Evolutionary conservation across 2,797 vertebrate species (phyloP), one percentile per base, ranked within the genome.

Genomic region (Fratercula arctica): DNA sequence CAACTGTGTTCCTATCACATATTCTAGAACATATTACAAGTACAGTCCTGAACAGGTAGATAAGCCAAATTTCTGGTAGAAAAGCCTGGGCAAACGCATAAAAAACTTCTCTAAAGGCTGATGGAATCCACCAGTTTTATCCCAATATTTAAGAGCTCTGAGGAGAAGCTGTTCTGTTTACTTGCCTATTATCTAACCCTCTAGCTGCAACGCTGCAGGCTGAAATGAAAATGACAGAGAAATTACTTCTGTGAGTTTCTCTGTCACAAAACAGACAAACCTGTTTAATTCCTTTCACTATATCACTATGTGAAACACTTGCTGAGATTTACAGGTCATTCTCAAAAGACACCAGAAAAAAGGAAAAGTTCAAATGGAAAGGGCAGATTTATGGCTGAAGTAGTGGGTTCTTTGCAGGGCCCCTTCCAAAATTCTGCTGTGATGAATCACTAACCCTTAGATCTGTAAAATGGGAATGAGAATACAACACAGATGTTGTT

Each of bases 401-500:
- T 24, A 60, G 26, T 4, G n/a, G 56, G 43, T 39, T 80, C 70
- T 82, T 39, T 28, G 37, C 48, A 66, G 35, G 37, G 41, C 17
- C 78, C 53, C 69, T 60, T 73, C 50, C 26, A 88, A 93, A 90
- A 88, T 81, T 89, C 77, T 43, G 64, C 25, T 48, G 21, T 21
- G 69, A 88, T 63, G 37, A 86, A 92, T 93, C 87, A 90, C 64
- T 70, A 67, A 77, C 70, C 67, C 92, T 91, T 60, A 68, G 68
- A 87, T 89, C 73, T 73, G 50, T 70, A 82, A 93, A 97, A 95
- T 5, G 24, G n/a, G 78, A 59, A 56, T 59, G 88, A 76, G 87
- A 96, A 96, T 88, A 96, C 83, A 96, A 93, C 78, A 85, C 89
- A 95, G 85, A 90, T 54, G 53, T 82, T 96, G 72, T 91, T 95